Percentiles rank a stretch among this genome's conserved stretches.
These are phyloP conservation scores for Anarrhichthys ocellatus DNA, from an alignment of 2,113 vertebrate species.

Conservation along the genomic window DNA sequence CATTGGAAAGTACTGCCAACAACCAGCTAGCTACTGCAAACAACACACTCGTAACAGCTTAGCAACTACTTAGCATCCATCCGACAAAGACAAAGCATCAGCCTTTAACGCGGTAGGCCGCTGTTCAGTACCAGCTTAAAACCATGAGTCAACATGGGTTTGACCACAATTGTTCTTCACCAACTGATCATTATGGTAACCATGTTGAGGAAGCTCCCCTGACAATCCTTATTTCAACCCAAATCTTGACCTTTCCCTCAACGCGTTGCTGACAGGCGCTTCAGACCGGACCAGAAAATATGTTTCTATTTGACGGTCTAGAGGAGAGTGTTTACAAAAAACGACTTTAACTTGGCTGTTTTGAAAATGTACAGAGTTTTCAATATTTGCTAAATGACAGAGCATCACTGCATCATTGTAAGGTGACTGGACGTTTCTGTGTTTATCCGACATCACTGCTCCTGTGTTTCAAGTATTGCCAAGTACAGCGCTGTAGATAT, in stretches of 20 bases:
- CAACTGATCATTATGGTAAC: not conserved
- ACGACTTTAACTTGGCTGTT: not conserved
- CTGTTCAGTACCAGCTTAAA: not conserved
- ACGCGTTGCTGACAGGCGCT: not conserved
- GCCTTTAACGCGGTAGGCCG: not conserved
- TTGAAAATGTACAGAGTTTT: not conserved
- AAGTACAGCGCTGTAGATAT: constrained; percentile 9
- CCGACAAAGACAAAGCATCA: not conserved
- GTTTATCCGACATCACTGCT: not conserved
- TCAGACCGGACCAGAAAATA: not conserved
- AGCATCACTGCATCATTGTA: not conserved
- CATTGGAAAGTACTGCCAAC: not conserved
- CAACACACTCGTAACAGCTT: not conserved
- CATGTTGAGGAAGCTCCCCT: too few relatives aligned
- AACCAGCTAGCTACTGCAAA: not conserved
- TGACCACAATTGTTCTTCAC: not conserved
- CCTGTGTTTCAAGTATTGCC: constrained; percentile 1
- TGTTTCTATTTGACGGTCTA: not conserved
- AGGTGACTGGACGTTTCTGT: not conserved
- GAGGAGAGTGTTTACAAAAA: not conserved
- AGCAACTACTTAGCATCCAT: not conserved
- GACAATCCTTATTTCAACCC: not conserved
- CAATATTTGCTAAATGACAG: not conserved
- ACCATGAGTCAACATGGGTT: not conserved
- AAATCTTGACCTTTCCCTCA: not conserved